Base-by-base conservation (phyloP, 2,888 invertebrate species). In the Aleiodes testaceus region DNA sequence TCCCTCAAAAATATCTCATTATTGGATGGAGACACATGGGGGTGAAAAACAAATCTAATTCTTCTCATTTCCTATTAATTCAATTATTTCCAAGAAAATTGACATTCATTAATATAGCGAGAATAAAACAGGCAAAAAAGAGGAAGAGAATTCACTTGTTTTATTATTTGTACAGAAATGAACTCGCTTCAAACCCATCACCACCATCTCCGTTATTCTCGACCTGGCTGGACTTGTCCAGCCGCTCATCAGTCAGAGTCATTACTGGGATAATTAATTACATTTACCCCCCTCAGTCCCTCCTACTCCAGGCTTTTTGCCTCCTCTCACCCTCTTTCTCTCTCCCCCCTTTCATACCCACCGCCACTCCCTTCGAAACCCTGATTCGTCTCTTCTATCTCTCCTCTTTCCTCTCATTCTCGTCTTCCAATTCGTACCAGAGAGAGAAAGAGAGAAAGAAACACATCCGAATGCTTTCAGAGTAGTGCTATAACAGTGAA, bases 201-300 rank as follows among this genome's bases (percentile, higher is more conserved):
- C 84, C 85, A 82, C 82, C 81, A 22, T 79, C 80, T 82, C 78
- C 72, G 83, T 85, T 85, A 84, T 86, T 86, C 82, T 36, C 86
- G 83, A 85, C 83, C 85, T 82, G 82, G 83, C 85, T 83, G 87
- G 86, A 87, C 87, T 87, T 87, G 87, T 86, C 86, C 86, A 83
- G 85, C 83, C 85, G 87, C 90, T 90, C 90, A 90, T 90, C 90
- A 90, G 90, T 90, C 90, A 90, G 90, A 90, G 90, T 90, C 90
- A 90, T 90, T 90, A 90, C 87, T 82, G 89, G 90, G 90, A 90
- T 90, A 90, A 90, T 90, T 90, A 90, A 90, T 90, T 91, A 90
- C 90, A 90, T 90, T 90, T 89, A 89, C 89, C 89, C 88, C 86
- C 85, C 84, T 88, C 72, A 66, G 20, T 64, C 68, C 49, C 59